phyloP scores from a whole-genome alignment of 1,140 invertebrate genomes.

The Zaprionus tsacasi region DNA sequence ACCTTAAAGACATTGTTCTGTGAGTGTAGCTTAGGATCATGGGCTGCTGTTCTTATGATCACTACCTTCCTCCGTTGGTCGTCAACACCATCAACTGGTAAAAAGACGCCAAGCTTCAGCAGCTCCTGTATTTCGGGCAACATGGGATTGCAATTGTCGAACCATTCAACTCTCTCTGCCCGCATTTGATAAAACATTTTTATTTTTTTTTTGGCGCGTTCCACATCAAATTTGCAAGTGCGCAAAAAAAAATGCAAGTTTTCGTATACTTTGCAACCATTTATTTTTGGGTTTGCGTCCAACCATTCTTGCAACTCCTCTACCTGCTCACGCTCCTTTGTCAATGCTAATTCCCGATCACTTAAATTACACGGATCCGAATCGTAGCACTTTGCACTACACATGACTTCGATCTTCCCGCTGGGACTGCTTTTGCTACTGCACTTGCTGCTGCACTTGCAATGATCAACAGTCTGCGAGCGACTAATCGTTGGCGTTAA shows the following conservation, averaged over 20 bases:
- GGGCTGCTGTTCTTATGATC: constrained; percentile 86
- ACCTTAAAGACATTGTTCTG: constrained; percentile 87
- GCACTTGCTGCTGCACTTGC: constrained; percentile 1
- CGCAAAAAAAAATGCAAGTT: constrained; percentile 87
- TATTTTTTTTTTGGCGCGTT: constrained; percentile 86
- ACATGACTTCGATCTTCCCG: not conserved
- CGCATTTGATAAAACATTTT: constrained; percentile 86
- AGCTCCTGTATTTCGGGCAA: constrained; percentile 86
- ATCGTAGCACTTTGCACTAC: constrained; percentile 12
- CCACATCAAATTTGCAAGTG: constrained; percentile 87
- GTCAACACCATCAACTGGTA: constrained; percentile 86
- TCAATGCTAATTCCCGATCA: constrained; percentile 35
- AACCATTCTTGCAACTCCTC: constrained; percentile 73
- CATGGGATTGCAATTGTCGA: constrained; percentile 86
- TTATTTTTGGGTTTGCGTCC: constrained; percentile 73
- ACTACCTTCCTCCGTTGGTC: constrained; percentile 85
- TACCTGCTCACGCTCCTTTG: constrained; percentile 52
- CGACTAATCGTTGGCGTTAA: constrained; percentile 39
- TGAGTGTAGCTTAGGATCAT: constrained; percentile 86
- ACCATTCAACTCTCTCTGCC: constrained; percentile 86
- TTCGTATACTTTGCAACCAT: constrained; percentile 85
- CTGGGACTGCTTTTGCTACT: not conserved
- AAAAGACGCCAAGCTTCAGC: constrained; percentile 86
- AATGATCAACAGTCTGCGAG: constrained; percentile 22
- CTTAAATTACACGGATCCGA: not conserved